Conservation (phyloP, 2,888 invertebrate species). For the Xanthorhoe designata region DNA sequence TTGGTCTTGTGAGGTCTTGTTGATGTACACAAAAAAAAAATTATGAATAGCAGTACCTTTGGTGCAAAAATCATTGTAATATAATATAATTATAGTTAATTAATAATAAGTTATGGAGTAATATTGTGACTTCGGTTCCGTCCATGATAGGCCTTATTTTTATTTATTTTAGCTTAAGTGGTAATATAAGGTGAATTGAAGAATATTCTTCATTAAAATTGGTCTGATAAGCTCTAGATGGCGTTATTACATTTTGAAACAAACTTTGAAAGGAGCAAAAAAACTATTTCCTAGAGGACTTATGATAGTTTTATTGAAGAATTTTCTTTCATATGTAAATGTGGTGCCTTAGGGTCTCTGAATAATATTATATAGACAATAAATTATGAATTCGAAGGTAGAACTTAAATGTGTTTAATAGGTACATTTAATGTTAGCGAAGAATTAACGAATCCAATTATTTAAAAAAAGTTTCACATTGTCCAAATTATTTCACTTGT, state of each 20-base stretch:
- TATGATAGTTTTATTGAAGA: neutral
- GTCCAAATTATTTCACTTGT: no score
- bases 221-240: neutral
- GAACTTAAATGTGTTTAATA: neutral
- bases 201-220: neutral
- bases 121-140: conserved; percentile 61
- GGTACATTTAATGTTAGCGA: neutral
- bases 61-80: conserved; percentile 12
- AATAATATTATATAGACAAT: conserved; percentile 21
- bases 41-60: neutral
- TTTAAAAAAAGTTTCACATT: neutral
- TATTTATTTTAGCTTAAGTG: conserved; percentile 75
- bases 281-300: neutral
- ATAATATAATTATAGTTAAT: no score
- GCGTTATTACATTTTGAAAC: neutral
- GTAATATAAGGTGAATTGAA: conserved; percentile 17
- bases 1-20: no score
- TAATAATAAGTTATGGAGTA: conserved; percentile 45
- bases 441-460: neutral
- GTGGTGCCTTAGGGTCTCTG: conserved; percentile 24
- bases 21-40: neutral
- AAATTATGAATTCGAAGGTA: neutral
- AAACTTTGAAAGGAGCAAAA: neutral
- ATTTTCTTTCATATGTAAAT: conserved; percentile 14
- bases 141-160: conserved; percentile 77